Evolutionary conservation across 2,113 vertebrate genomes (phyloP).

Genomic region (Proteles cristata): DNA sequence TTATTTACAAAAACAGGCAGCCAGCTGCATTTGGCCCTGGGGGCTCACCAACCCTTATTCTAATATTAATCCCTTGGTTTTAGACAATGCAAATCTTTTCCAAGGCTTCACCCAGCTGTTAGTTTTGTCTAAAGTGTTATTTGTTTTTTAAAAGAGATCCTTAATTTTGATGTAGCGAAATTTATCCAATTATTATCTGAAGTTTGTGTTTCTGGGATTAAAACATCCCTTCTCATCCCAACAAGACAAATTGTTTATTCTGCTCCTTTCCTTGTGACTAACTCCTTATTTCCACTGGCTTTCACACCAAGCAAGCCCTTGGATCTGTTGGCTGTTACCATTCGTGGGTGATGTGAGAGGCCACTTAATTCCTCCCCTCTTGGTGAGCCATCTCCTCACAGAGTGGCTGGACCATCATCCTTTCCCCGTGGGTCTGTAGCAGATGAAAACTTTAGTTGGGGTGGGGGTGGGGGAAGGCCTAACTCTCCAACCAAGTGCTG

Average conservation of each 20-base stretch:
- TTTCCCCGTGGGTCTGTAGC: neutral
- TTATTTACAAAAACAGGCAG: neutral
- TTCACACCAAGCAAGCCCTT: rapidly evolving
- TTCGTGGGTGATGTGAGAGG: neutral
- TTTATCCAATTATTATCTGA: neutral
- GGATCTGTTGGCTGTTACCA: no score
- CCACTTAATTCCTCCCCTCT: neutral
- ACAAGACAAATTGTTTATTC: neutral
- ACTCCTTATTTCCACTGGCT: neutral
- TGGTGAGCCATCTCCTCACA: neutral
- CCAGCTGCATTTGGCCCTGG: neutral
- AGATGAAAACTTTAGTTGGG: neutral
- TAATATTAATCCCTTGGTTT: neutral
- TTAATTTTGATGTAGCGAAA: neutral
- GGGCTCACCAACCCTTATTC: neutral
- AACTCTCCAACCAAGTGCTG: neutral
- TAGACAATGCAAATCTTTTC: neutral
- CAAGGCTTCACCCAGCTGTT: neutral
- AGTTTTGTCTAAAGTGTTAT: neutral
- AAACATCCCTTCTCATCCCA: neutral
- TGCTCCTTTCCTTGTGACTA: neutral
- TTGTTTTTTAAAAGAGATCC: neutral
- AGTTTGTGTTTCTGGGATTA: neutral
- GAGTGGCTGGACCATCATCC: neutral
- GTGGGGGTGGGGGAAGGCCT: neutral